Base-by-base conservation (phyloP, 2,888 invertebrate genomes). In the Cephus pulcher region DNA sequence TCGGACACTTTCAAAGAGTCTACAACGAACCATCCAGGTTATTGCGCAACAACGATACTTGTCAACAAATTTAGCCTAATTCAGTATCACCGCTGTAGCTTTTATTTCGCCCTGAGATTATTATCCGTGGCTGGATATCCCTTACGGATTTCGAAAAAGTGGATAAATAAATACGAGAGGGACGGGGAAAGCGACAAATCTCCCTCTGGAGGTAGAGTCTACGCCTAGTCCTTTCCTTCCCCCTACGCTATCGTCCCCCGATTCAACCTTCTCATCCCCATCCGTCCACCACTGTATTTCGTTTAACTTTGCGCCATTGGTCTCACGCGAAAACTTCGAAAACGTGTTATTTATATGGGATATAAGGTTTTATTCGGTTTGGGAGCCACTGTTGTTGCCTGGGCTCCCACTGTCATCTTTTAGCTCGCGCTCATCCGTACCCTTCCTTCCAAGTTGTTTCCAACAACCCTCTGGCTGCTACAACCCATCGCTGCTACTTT, bases 371-470 rank as follows among this genome's bases (percentile, higher is more conserved):
- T 79, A 76, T 82, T 82, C 81, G 82, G 73, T 73, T 82, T 83
- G 78, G 78, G 76, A 83, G 77, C 35, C 34, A 71, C 71, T 80
- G 73, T 73, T 78, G 80, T 79, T 79, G 76, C 79, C 74, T 35
- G 79, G 78, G 70, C 78, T 56, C 81, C 82, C 82, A 79, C 80
- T 84, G 83, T 82, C 83, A 84, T 83, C 83, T 82, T 84, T 83
- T 81, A 84, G 81, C 74, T 76, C 74, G 79, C 75, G 77, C 79
- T 79, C 78, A 82, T 78, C 80, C 78, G 75, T 73, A 74, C 76
- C 71, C 11, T 32, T 71, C 12, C 75, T 69, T 56, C 56, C 56
- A 56, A 56, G 9, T 56, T 56, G 23, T 56, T 56, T 56, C 56
- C 56, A 56, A 23, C 77, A 71, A 30, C 69, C 12, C 76, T 40